Evolutionary conservation across 2,113 vertebrate species (phyloP), one percentile per base, ranked within the genome.

Genomic region (Carollia perspicillata): DNA sequence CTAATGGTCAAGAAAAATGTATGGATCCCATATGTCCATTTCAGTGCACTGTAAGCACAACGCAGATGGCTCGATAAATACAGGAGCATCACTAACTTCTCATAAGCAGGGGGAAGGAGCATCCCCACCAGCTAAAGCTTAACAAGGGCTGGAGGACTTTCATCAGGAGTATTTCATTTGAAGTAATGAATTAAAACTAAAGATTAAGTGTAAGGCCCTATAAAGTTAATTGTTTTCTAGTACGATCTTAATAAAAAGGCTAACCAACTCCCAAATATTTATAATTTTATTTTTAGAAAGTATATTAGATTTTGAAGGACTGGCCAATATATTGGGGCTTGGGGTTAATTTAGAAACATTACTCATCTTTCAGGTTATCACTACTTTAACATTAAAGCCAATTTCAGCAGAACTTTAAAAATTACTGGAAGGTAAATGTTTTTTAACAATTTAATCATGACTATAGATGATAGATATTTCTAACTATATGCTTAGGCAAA

Each of bases 321-420:
- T 68, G n/a, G 71, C n/a, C 66, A 81, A 63, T 90, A 77, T 83
- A 47, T 5, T 84, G 42, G 26, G 33, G 58, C 68, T 77, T 55
- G 35, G 35, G 35, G 47, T 80, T 85, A 74, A 55, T 69, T 83
- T 53, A 81, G 42, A 93, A 84, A 78, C 13, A 63, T 55, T 16
- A 51, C 20, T 65, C 30, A 51, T 47, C 16, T 85, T 90, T 69
- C 66, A 30, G 77, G 69, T 89, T 65, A 89, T 3, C 1, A 2
- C 60, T 81, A 65, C 17, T 93, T 86, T 49, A 95, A 60, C 60
- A 84, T 53, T 44, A 93, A 89, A 93, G 90, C 37, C 17, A 83
- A 44, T 68, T 58, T 79, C 49, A 53, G n/a, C 11, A 60, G 8
- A 87, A 74, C 20, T 78, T 28, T 72, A 77, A 49, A 89, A 86